phyloP scores from a whole-genome alignment of 2,113 vertebrate genomes.

The Hyperopisus bebe region DNA sequence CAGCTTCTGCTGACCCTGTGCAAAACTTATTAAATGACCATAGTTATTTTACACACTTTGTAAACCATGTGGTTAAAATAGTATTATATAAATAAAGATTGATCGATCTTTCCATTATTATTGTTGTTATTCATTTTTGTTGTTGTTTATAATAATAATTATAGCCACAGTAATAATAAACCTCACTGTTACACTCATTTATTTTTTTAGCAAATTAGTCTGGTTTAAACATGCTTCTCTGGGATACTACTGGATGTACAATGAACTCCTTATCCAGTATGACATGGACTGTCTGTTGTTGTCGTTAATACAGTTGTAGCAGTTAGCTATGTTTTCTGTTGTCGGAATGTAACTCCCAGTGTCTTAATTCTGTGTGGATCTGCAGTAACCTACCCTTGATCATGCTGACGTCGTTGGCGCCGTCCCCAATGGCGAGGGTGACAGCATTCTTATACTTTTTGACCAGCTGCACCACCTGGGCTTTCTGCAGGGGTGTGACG shows the following conservation, averaged over 20 bases:
- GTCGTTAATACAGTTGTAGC: neutral
- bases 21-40: neutral
- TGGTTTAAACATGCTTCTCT: neutral
- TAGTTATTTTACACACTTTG: neutral
- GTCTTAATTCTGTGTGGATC: no score
- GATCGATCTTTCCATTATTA: neutral
- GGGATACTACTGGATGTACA: neutral
- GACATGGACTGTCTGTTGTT: neutral
- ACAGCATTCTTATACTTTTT: constrained; percentile 84
- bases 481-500: constrained; percentile 91
- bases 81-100: neutral
- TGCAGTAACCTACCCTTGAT: constrained; percentile 71
- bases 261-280: neutral
- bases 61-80: neutral
- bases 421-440: constrained; percentile 88
- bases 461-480: constrained; percentile 88
- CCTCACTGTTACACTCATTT: neutral
- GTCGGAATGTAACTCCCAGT: neutral
- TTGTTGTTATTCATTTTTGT: neutral
- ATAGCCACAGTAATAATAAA: neutral
- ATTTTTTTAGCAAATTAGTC: neutral
- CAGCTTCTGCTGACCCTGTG: neutral
- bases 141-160: neutral
- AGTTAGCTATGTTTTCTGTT: neutral
- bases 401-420: constrained; percentile 94